phyloP scores from a whole-genome alignment of 2,113 vertebrate species.

The Strix aluco region DNA sequence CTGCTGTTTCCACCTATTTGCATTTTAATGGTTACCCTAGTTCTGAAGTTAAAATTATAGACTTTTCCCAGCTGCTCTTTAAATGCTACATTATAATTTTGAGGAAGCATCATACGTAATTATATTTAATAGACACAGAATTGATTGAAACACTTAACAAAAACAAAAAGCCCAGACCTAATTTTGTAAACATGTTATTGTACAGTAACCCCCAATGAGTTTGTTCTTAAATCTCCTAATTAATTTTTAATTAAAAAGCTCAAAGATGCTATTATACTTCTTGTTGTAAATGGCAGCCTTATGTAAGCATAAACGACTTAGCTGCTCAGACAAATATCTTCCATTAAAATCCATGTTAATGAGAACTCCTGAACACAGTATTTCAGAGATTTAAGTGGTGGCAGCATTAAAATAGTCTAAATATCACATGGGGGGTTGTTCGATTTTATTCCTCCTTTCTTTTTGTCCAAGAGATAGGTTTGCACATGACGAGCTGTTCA shows the following conservation, averaged over 20 bases:
- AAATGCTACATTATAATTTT: conserved; percentile 77
- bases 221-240: conserved; percentile 82
- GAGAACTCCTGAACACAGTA: conserved; percentile 4
- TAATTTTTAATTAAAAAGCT: conserved; percentile 87
- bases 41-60: conserved; percentile 73
- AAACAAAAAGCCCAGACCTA: conserved; percentile 76
- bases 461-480: background rate
- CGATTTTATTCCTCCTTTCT: background rate
- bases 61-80: conserved; percentile 77
- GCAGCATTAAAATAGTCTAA: background rate
- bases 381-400: background rate
- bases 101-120: conserved; percentile 78
- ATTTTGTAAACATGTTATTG: conserved; percentile 81
- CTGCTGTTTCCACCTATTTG: conserved; percentile 68
- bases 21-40: conserved; percentile 75
- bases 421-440: background rate
- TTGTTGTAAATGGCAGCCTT: conserved; percentile 69
- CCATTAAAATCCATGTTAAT: conserved; percentile 50
- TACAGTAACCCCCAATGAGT: conserved; percentile 79
- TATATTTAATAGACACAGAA: conserved; percentile 80
- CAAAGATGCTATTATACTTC: conserved; percentile 75
- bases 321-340: conserved; percentile 58
- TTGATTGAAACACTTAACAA: conserved; percentile 79
- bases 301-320: conserved; percentile 29
- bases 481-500: background rate